Conservation (phyloP, 1,140 invertebrate species). For the Calliphora vicina region DNA sequence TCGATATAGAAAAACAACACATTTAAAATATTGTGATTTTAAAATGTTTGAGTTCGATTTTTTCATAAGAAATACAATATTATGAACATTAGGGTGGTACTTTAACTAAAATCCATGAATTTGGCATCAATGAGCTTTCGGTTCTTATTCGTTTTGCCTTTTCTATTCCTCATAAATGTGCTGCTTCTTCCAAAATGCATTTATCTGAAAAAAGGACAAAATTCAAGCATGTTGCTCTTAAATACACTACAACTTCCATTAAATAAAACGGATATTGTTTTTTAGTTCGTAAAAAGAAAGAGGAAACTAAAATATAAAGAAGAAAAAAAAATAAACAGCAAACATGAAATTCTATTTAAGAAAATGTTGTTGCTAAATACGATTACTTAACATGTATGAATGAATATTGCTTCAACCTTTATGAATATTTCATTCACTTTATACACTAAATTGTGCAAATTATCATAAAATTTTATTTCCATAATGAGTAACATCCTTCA, state of each 20-base stretch:
- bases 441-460: neutral
- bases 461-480: neutral
- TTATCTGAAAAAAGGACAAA: neutral
- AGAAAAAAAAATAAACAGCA: too few species aligned
- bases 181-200: too few species aligned
- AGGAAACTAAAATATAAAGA: neutral
- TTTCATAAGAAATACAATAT: too few species aligned
- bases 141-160: too few species aligned
- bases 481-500: neutral
- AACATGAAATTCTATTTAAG: neutral
- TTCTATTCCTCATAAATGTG: too few species aligned
- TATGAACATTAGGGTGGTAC: too few species aligned
- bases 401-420: neutral
- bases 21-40: too few species aligned
- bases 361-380: neutral
- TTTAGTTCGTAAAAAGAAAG: neutral
- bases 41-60: too few species aligned
- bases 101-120: too few species aligned
- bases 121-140: too few species aligned
- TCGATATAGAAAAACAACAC: too few species aligned
- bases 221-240: neutral
- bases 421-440: slow-evolving; percentile 2
- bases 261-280: neutral
- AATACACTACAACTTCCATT: neutral
- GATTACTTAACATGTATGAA: neutral